Evolutionary conservation across 2,113 vertebrate species (phyloP).

Genomic region (Cynocephalus volans): DNA sequence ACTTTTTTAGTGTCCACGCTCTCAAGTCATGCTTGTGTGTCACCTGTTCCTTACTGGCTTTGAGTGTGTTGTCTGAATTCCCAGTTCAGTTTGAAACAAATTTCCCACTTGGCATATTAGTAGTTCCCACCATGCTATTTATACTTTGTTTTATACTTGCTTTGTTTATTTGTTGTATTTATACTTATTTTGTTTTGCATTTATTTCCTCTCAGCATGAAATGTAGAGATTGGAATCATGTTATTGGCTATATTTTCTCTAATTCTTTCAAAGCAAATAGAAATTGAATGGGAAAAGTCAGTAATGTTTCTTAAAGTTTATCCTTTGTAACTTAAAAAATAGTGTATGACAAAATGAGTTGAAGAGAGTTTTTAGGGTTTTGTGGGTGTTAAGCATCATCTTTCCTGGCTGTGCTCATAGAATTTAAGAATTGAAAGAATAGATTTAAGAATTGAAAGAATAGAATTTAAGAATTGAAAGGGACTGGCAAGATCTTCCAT

Average conservation of each 20-base stretch:
- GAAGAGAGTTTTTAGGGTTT: too few relatives aligned
- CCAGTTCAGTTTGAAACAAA: not conserved
- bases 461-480: too few relatives aligned
- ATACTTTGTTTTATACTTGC: slow-evolving; percentile 28
- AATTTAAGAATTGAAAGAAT: too few relatives aligned
- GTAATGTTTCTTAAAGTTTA: not conserved
- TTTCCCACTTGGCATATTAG: not conserved
- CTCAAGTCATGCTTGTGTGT: not conserved
- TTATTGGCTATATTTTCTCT: not conserved
- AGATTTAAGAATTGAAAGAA: too few relatives aligned
- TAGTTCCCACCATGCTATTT: not conserved
- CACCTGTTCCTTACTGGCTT: slow-evolving; percentile 26
- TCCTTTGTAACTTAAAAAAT: too few relatives aligned
- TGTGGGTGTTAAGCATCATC: too few relatives aligned
- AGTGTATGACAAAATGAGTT: too few relatives aligned
- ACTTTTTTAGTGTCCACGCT: not conserved
- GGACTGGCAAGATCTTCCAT: too few relatives aligned
- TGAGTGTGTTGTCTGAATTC: not conserved
- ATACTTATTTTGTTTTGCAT: slow-evolving; percentile 40
- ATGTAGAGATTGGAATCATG: slow-evolving; percentile 2
- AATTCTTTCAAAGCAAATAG: slow-evolving; percentile 43
- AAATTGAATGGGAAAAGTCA: slow-evolving; percentile 45
- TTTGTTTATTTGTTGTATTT: not conserved
- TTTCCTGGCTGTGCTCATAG: too few relatives aligned
- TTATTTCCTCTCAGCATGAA: not conserved